Conservation (phyloP, 2,888 invertebrate species). For the Cyrtodaria siliqua region DNA sequence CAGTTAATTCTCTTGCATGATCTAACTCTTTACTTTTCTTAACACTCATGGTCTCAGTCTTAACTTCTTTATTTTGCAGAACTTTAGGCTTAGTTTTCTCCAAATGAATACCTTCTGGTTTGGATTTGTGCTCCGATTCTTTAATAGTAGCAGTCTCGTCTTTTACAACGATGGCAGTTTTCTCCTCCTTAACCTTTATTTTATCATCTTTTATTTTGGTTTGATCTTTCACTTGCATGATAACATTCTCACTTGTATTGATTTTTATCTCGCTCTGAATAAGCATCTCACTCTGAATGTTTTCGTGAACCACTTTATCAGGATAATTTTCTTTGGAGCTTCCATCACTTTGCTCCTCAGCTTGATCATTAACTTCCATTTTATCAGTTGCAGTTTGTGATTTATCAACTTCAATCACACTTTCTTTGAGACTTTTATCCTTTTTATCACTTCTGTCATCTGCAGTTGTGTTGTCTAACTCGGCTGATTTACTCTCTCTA, state of each 20-base stretch:
- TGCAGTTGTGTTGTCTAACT: neutral
- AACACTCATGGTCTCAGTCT: too few relatives aligned
- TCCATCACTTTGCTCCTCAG: slow-evolving; percentile 4
- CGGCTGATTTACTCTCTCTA: slow-evolving; percentile 16
- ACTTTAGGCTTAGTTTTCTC: too few relatives aligned
- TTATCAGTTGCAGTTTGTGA: too few relatives aligned
- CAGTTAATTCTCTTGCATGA: too few relatives aligned
- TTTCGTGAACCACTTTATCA: neutral
- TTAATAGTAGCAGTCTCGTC: too few relatives aligned
- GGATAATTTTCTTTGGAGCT: slow-evolving; percentile 5
- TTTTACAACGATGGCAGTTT: neutral
- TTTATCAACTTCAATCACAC: neutral
- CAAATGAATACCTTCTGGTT: too few relatives aligned
- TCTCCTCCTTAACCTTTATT: too few relatives aligned
- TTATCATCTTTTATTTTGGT: too few relatives aligned
- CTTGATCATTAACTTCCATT: neutral
- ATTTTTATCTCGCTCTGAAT: neutral
- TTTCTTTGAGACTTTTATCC: slow-evolving; percentile 6
- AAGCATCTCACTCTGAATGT: neutral
- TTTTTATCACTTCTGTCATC: neutral
- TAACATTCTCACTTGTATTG: neutral
- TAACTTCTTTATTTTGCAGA: too few relatives aligned
- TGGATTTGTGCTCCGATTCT: too few relatives aligned
- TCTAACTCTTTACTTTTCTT: too few relatives aligned
- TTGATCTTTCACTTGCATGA: neutral